Percentiles rank a stretch among this genome's conserved stretches.
phyloP scores from a whole-genome alignment of 2,113 vertebrate genomes.

The Sander vitreus region DNA sequence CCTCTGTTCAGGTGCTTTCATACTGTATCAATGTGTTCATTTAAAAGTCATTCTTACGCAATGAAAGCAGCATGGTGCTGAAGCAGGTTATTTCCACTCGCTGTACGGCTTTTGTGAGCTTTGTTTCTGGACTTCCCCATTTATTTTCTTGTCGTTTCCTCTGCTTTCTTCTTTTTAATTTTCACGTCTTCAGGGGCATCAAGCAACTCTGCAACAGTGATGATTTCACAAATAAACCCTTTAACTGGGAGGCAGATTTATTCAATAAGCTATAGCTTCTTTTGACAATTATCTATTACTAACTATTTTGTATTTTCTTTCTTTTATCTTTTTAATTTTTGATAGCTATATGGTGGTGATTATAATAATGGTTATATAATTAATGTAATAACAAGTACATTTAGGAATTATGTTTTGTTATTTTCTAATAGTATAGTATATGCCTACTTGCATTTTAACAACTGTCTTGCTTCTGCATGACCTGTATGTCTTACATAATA shows the following conservation, averaged over 20 bases:
- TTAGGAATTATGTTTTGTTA: neutral
- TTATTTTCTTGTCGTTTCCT: slow-evolving; percentile 8
- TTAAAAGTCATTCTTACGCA: slow-evolving; percentile 29
- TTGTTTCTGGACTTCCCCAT: slow-evolving; percentile 4
- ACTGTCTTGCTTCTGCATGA: neutral
- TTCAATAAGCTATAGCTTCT: neutral
- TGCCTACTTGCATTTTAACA: neutral
- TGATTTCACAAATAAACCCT: slow-evolving; percentile 19
- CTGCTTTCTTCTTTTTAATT: slow-evolving; percentile 1
- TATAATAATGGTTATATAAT: neutral
- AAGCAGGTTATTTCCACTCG: slow-evolving; percentile 13
- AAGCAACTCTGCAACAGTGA: neutral
- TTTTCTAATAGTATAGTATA: neutral
- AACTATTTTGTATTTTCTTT: neutral
- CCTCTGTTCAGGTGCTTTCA: slow-evolving; percentile 52
- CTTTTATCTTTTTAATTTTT: neutral
- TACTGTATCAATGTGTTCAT: slow-evolving; percentile 1
- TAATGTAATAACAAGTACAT: neutral
- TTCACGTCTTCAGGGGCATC: neutral
- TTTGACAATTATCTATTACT: neutral
- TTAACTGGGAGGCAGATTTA: neutral
- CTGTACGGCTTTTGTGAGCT: neutral
- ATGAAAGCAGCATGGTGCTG: neutral
- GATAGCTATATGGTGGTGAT: neutral
- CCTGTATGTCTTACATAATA: too few relatives aligned